Conservation (phyloP, 2,113 vertebrate species). For the Equus quagga region DNA sequence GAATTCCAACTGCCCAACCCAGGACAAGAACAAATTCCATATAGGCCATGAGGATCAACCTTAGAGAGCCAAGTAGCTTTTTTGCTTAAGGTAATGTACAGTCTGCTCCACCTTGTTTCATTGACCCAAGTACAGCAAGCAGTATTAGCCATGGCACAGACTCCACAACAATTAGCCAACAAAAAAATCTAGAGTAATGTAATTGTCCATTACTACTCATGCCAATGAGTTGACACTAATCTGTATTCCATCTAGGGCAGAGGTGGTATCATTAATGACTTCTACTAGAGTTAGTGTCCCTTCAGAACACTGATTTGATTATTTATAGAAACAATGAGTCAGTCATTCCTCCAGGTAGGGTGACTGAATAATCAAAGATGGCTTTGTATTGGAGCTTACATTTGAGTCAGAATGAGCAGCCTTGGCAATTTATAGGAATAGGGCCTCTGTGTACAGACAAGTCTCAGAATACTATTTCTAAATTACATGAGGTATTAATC, state of each 20-base stretch:
- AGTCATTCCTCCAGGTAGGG: not conserved
- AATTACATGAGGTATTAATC: not conserved
- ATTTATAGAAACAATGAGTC: not conserved
- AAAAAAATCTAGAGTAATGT: not conserved
- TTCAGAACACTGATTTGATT: not conserved
- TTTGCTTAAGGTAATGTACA: not conserved
- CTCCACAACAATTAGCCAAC: not conserved
- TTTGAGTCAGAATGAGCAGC: not conserved
- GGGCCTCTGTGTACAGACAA: not conserved
- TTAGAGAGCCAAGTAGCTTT: not conserved
- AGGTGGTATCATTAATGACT: not conserved
- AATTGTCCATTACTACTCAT: not conserved
- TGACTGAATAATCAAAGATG: not conserved
- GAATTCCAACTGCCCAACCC: not conserved
- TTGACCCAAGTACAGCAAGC: not conserved
- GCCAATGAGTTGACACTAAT: not conserved
- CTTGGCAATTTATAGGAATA: not conserved
- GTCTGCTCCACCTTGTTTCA: not conserved
- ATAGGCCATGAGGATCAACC: not conserved
- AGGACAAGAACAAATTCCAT: not conserved
- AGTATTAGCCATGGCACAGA: not conserved
- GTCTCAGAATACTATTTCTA: not conserved
- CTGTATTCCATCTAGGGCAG: not conserved
- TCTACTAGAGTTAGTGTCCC: not conserved
- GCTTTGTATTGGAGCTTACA: not conserved